Conservation (phyloP, 2,888 invertebrate genomes). For the Prenolepis imparis region DNA sequence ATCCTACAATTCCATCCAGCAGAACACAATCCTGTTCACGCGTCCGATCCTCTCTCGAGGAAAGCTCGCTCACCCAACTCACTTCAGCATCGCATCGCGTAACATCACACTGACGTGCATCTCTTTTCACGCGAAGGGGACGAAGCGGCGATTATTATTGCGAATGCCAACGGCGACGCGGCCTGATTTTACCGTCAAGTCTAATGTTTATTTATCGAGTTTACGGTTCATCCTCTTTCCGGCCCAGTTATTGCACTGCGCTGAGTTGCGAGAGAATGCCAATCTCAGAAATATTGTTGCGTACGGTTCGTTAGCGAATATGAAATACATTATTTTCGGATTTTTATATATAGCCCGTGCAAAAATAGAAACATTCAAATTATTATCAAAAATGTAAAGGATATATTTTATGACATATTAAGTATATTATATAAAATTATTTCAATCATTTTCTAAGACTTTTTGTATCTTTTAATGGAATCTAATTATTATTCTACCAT, state of each 20-base stretch:
- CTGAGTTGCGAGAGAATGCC: conserved; percentile 52
- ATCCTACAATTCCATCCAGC: conserved; percentile 53
- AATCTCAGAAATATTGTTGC: conserved; percentile 67
- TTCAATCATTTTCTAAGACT: neutral
- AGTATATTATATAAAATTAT: neutral
- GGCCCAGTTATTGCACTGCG: conserved; percentile 79
- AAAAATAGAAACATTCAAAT: neutral
- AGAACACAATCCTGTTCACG: conserved; percentile 45
- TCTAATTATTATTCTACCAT: conserved; percentile 5
- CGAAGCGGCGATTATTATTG: conserved; percentile 62
- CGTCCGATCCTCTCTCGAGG: conserved; percentile 13
- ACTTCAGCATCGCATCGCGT: neutral
- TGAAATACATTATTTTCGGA: neutral
- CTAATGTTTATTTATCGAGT: conserved; percentile 82
- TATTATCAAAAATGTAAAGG: neutral
- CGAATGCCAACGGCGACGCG: conserved; percentile 65
- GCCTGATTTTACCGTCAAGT: conserved; percentile 72
- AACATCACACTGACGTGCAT: neutral
- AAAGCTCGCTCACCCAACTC: neutral
- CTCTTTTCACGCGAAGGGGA: conserved; percentile 18
- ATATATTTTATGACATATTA: neutral
- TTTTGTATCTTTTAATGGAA: neutral
- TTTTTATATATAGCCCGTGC: neutral
- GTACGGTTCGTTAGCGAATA: conserved; percentile 42
- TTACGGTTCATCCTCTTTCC: conserved; percentile 82